Evolutionary conservation across 2,797 vertebrate species (phyloP).

Genomic region (Loriculus beryllinus): DNA sequence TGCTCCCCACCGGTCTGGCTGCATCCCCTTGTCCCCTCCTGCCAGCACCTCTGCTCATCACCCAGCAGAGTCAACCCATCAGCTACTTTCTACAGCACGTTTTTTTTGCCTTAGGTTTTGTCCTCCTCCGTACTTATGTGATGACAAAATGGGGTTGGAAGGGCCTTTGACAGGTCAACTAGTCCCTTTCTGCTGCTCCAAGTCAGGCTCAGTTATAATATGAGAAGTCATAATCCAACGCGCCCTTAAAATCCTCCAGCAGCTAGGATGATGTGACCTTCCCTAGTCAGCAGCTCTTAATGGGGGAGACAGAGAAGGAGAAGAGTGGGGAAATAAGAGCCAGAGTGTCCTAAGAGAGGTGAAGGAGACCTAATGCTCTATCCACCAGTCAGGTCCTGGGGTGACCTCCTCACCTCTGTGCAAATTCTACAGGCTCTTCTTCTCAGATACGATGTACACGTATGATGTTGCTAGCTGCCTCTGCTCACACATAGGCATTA

Average conservation of each 20-base stretch:
- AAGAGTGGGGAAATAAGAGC: neutral
- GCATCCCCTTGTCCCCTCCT: neutral
- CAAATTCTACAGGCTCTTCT: neutral
- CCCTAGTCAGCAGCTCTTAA: neutral
- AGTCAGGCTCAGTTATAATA: neutral
- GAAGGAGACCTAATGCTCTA: neutral
- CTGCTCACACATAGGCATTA: neutral
- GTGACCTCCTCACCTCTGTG: neutral
- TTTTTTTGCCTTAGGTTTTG: neutral
- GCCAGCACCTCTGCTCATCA: neutral
- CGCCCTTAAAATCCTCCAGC: neutral
- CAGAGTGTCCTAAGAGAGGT: neutral
- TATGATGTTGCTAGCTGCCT: neutral
- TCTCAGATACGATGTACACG: neutral
- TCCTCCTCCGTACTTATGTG: neutral
- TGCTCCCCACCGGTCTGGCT: neutral
- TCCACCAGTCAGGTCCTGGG: fast-evolving
- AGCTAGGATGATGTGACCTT: neutral
- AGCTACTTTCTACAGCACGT: neutral
- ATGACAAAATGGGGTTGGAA: neutral
- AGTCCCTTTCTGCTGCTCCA: neutral
- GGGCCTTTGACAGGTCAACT: neutral
- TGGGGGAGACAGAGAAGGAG: neutral
- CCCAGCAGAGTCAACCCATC: neutral
- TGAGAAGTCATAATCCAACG: neutral